Evolutionary conservation across 1,140 invertebrate genomes (phyloP), one percentile per base, ranked within the genome.

Genomic region (Bombus sylvicola): DNA sequence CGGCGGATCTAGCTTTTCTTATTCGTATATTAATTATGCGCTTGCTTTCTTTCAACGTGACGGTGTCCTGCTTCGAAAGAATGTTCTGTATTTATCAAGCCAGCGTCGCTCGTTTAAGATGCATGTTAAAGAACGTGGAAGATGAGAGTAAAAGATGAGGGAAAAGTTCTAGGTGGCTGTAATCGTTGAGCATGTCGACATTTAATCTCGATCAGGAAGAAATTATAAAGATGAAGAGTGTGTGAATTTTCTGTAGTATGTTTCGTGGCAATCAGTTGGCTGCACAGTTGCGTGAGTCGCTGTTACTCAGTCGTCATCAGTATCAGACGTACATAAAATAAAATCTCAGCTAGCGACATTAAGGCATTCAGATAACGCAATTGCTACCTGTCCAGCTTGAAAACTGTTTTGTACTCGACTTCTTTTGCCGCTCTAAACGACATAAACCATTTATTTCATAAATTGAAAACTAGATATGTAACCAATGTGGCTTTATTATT

Each of bases 331-430:
- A 62, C 15, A 22, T 31, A 31, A 8, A 73, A 31, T 28, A 57
- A 76, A 59, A 76, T 39, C 25, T 39, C 15, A 39, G 53, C 8
- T 76, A 76, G 59, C 53, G 53, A 62, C 74, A 57, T 59, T 76
- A 18, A 76, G 6, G 8, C 53, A 37, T 57, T 39, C 34, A n/a
- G 74, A 59, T 59, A 57, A 59, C 53, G 34, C 74, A 62, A 76
- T 76, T 76, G 53, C 37, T 76, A 62, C 53, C 74, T 62, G 74
- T 62, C 25, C 74, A 37, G 6, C 10, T 62, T 25, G 34, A 37
- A 62, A 31, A 15, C 4, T 41, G 39, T 41, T 72, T n/a, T 28
- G 6, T 10, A 47, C 15, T 34, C 4, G 3, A 9, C n/a, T 12
- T 22, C 4, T 47, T 73, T 62, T 22, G 5, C 53, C 1, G 53